Evolutionary conservation across 2,888 invertebrate genomes (phyloP).

Genomic region (Himalopsyche kuldschensis): DNA sequence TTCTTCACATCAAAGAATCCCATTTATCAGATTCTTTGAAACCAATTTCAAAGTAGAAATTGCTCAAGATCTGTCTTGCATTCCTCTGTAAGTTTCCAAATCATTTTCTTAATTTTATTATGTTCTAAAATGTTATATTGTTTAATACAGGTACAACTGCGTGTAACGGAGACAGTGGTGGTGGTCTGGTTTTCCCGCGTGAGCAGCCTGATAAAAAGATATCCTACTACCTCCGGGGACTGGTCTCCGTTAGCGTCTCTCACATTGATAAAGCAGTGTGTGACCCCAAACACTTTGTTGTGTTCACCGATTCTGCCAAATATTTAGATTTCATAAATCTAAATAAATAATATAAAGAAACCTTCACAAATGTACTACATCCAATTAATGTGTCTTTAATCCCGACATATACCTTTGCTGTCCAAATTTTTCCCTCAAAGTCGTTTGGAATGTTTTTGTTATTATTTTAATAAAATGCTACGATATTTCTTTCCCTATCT

Average conservation of each 20-base stretch:
- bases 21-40: no score
- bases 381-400: no score
- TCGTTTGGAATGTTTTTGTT: no score
- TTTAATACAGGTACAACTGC: constrained; percentile 50
- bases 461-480: no score
- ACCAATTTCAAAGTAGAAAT: no score
- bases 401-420: no score
- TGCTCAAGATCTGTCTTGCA: background rate
- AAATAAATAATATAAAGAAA: background rate
- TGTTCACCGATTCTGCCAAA: constrained; percentile 42
- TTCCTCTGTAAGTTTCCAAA: background rate
- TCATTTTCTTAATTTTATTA: background rate
- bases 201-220: constrained; percentile 41
- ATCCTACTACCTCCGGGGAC: constrained; percentile 34
- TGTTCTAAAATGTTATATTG: constrained; percentile 29
- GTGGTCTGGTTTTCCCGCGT: constrained; percentile 50
- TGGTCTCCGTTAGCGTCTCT: constrained; percentile 44
- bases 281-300: constrained; percentile 41
- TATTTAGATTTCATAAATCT: constrained; percentile 43
- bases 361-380: no score
- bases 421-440: no score
- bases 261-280: constrained; percentile 43
- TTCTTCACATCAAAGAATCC: no score
- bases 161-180: constrained; percentile 59
- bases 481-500: no score